These are phyloP conservation scores for Drosophila gaucha DNA, from an alignment of 2,888 invertebrate species.

Conservation along the genomic window DNA sequence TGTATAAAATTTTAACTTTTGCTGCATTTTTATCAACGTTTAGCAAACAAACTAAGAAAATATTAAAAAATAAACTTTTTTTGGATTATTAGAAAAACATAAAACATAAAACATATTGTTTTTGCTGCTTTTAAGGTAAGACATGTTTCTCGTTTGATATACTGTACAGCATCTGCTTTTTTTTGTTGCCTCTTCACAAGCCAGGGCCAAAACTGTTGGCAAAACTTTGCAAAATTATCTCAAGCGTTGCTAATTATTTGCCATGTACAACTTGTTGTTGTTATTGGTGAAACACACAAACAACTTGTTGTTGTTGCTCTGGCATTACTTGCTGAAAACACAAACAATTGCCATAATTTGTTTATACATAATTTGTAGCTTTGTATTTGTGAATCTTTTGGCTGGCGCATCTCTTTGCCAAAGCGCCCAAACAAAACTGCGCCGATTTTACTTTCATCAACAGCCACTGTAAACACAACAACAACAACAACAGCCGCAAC, in stretches of 20 bases:
- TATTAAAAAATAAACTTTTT: not conserved
- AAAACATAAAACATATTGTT: not conserved
- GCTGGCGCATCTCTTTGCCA: constrained; percentile 64
- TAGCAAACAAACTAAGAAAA: not conserved
- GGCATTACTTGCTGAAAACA: constrained; percentile 53
- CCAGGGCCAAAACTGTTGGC: constrained; percentile 66
- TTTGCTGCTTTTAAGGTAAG: constrained; percentile 31
- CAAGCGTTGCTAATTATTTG: constrained; percentile 79
- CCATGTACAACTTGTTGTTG: constrained; percentile 47
- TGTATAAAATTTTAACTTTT: constrained; percentile 25
- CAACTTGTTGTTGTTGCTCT: constrained; percentile 21
- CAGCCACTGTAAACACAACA: constrained; percentile 32
- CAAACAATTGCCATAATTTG: constrained; percentile 57
- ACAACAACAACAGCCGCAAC: constrained; percentile 24
- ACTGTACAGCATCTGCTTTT: constrained; percentile 5
- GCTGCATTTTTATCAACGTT: constrained; percentile 31
- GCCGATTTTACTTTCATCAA: constrained; percentile 82
- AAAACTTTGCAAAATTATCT: constrained; percentile 65
- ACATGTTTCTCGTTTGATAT: not conserved
- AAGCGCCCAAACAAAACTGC: constrained; percentile 61
- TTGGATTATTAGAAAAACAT: constrained; percentile 17
- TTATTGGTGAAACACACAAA: constrained; percentile 15
- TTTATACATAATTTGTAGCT: constrained; percentile 43
- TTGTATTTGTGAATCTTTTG: constrained; percentile 32
- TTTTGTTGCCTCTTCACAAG: constrained; percentile 13